Conservation (phyloP, 2,888 invertebrate species). For the Cheilosia soror region DNA sequence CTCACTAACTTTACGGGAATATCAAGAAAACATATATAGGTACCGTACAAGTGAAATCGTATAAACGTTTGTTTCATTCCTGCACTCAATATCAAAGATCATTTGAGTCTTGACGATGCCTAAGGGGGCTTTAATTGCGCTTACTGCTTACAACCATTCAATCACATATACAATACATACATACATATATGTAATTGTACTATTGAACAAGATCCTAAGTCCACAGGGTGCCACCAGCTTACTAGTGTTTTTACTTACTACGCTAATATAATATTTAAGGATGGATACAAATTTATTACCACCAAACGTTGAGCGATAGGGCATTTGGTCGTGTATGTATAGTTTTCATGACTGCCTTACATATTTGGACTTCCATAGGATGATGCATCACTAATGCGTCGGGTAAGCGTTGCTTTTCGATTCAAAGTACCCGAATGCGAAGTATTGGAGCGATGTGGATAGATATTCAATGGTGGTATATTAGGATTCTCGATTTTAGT, state of each 20-base stretch:
- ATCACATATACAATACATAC: too few species aligned
- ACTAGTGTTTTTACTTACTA: slow-evolving; percentile 12
- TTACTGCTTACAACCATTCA: too few species aligned
- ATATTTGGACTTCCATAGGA: slow-evolving; percentile 81
- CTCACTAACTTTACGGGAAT: too few species aligned
- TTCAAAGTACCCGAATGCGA: slow-evolving; percentile 83
- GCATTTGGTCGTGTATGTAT: neutral
- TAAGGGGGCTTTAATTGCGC: too few species aligned
- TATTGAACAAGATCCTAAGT: too few species aligned
- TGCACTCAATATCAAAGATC: too few species aligned
- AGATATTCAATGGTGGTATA: slow-evolving; percentile 89
- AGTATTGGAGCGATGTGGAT: slow-evolving; percentile 83
- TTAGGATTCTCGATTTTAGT: slow-evolving; percentile 93
- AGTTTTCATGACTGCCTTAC: slow-evolving; percentile 77
- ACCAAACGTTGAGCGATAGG: slow-evolving; percentile 51
- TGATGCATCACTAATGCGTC: slow-evolving; percentile 83
- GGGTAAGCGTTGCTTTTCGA: slow-evolving; percentile 81
- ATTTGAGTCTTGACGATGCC: too few species aligned
- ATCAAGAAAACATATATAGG: too few species aligned
- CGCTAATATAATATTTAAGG: slow-evolving; percentile 37
- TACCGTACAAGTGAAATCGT: too few species aligned
- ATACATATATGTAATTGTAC: too few species aligned
- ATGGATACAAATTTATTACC: slow-evolving; percentile 52
- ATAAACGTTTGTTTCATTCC: too few species aligned
- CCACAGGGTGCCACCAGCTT: neutral